These are phyloP conservation scores for Synodontis membranacea DNA, from an alignment of 2,113 vertebrate genomes.

Conservation along the genomic window DNA sequence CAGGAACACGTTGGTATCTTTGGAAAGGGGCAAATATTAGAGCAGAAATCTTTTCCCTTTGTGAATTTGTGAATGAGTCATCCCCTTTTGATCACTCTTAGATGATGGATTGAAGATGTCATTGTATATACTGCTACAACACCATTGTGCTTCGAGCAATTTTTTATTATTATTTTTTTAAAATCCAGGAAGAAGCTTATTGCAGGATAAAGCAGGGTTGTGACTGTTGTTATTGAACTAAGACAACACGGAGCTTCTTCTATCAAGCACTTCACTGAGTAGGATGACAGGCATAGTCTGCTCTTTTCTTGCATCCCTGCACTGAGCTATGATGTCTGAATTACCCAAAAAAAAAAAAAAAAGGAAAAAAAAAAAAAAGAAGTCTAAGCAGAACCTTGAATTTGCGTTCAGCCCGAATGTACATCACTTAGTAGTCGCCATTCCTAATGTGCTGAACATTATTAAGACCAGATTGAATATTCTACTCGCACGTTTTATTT, in stretches of 20 bases:
- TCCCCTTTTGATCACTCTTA: slow-evolving; percentile 26
- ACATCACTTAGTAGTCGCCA: slow-evolving; percentile 5
- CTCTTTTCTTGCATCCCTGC: slow-evolving; percentile 5
- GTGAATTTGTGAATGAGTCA: slow-evolving; percentile 33
- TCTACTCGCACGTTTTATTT: neutral
- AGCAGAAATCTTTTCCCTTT: slow-evolving; percentile 23
- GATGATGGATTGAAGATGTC: slow-evolving; percentile 33
- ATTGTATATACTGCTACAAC: slow-evolving; percentile 21
- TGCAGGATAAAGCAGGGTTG: neutral
- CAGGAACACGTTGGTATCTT: slow-evolving; percentile 31
- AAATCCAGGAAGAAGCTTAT: slow-evolving; percentile 9
- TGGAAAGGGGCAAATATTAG: slow-evolving; percentile 21
- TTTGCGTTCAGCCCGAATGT: neutral
- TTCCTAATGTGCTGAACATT: neutral
- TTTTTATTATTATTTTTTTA: neutral
- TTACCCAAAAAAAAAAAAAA: neutral
- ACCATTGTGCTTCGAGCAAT: slow-evolving; percentile 13
- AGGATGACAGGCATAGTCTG: slow-evolving; percentile 1
- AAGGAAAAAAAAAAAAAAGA: neutral
- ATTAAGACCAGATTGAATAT: neutral
- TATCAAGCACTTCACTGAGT: slow-evolving; percentile 15
- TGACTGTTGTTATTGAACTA: slow-evolving; percentile 21
- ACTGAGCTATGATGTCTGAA: slow-evolving; percentile 26
- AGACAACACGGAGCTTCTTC: slow-evolving; percentile 4
- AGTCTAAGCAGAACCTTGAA: neutral